phyloP scores from a whole-genome alignment of 1,140 invertebrate genomes.

The Trissolcus basalis region DNA sequence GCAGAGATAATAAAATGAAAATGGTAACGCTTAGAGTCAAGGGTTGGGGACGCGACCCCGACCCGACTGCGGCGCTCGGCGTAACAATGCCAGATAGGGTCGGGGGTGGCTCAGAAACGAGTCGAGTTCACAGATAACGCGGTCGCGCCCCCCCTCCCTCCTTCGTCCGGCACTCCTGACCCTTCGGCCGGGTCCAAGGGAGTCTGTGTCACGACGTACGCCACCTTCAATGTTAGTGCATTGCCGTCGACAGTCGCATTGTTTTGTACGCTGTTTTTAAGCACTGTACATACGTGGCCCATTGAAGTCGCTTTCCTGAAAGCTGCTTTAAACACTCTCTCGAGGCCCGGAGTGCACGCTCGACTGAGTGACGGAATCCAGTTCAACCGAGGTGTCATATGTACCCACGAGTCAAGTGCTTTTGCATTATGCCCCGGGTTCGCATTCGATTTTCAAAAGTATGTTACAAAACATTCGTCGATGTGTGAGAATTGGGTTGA shows the following conservation, averaged over 20 bases:
- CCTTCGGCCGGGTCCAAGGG: slow-evolving; percentile 23
- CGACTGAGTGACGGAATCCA: not conserved
- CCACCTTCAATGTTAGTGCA: slow-evolving; percentile 63
- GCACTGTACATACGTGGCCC: slow-evolving; percentile 27
- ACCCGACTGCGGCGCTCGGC: slow-evolving; percentile 42
- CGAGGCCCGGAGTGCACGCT: not conserved
- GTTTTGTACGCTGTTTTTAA: slow-evolving; percentile 57
- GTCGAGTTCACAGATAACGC: slow-evolving; percentile 70
- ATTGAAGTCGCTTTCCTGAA: slow-evolving; percentile 55
- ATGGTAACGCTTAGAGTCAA: slow-evolving; percentile 69
- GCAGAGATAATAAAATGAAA: slow-evolving; percentile 72
- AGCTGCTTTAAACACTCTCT: slow-evolving; percentile 45
- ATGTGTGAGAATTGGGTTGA: slow-evolving; percentile 8
- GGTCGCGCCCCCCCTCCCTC: slow-evolving; percentile 16
- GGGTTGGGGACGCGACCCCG: slow-evolving; percentile 64
- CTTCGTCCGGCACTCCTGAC: slow-evolving; percentile 18
- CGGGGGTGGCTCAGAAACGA: slow-evolving; percentile 54
- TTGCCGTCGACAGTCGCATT: slow-evolving; percentile 66
- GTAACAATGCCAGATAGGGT: slow-evolving; percentile 70
- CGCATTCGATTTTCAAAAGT: slow-evolving; percentile 21
- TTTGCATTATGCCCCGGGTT: slow-evolving; percentile 29
- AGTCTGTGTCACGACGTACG: slow-evolving; percentile 42
- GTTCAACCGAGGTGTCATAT: slow-evolving; percentile 15
- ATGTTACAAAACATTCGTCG: slow-evolving; percentile 18
- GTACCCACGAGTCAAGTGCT: slow-evolving; percentile 33